Evolutionary conservation across 2,113 vertebrate species (phyloP).

Genomic region (Crocuta crocuta): DNA sequence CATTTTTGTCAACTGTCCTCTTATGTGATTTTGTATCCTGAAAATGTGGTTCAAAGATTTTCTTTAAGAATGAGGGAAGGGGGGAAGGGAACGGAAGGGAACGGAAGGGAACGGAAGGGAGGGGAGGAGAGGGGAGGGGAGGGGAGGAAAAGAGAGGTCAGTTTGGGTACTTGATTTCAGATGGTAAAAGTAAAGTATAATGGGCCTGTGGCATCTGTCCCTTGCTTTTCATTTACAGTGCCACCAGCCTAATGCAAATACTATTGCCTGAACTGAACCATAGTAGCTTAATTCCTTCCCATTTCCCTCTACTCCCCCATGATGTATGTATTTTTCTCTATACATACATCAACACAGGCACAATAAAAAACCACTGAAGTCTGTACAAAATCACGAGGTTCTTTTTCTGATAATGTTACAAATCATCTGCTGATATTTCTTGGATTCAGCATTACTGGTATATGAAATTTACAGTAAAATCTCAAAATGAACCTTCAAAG

Average conservation of each 20-base stretch:
- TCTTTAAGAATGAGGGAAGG: slow-evolving; percentile 24
- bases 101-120: no score
- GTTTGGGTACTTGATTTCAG: neutral
- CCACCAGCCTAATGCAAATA: neutral
- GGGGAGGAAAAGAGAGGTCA: neutral
- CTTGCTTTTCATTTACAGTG: neutral
- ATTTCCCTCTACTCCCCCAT: accelerated
- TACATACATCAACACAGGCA: neutral
- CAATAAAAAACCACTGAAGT: neutral
- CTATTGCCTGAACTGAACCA: neutral
- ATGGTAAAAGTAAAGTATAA: neutral
- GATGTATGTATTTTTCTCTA: neutral
- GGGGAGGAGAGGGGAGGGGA: no score
- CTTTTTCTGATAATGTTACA: neutral
- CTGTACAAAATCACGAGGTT: neutral
- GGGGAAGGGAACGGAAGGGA: no score
- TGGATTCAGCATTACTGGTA: neutral
- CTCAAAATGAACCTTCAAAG: neutral
- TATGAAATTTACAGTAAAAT: slow-evolving; percentile 32
- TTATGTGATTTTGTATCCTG: slow-evolving; percentile 66
- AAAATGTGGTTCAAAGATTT: slow-evolving; percentile 67
- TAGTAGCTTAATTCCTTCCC: neutral
- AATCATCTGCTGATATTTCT: neutral
- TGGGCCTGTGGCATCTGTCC: neutral
- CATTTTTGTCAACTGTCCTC: slow-evolving; percentile 68